Evolutionary conservation across 2,888 invertebrate species (phyloP), one percentile per base, ranked within the genome.

Genomic region (Lymantria monacha): DNA sequence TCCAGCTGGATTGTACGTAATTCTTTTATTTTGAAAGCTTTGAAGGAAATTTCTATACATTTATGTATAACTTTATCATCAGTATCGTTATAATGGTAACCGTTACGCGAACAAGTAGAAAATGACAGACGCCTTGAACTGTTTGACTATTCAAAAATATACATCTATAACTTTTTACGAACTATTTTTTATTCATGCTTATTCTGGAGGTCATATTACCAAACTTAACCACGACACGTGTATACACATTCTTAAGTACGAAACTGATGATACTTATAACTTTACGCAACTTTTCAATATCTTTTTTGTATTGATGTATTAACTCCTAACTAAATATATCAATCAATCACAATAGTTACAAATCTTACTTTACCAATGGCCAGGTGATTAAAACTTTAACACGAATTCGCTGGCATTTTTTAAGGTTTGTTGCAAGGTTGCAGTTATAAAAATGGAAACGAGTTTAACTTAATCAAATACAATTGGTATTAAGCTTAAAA

Each of bases 121-220:
- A 44, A 54, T 46, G 61, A 55, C 55, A 44, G 33, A 22, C 45
- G 45, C 79, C 72, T 73, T 73, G 71, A 74, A 76, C 79, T 70
- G 62, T 7, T 75, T 22, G 50, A 49, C 54, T 55, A 64, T 49
- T 48, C 46, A 48, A 10, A 54, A 50, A 51, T n/a, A n/a, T n/a
- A n/a, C 64, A 64, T 64, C 59, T 59, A 62, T 71, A 64, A 66
- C 63, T 65, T 57, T 59, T 64, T 48, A 57, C 55, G 60, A 57
- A 51, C 22, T 31, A 38, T 30, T 22, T 22, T n/a, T 59, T 54
- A 5, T 70, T 61, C 71, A 72, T 74, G 68, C 61, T 45, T 22
- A 45, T 44, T 41, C 22, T 49, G 57, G 63, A 76, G 74, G 75
- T 70, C 71, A 53, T 22, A 48, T 79, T 79, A 51, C 74, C 37